Conservation (phyloP, 2,113 vertebrate genomes). For the Corythornis madagascariensis region DNA sequence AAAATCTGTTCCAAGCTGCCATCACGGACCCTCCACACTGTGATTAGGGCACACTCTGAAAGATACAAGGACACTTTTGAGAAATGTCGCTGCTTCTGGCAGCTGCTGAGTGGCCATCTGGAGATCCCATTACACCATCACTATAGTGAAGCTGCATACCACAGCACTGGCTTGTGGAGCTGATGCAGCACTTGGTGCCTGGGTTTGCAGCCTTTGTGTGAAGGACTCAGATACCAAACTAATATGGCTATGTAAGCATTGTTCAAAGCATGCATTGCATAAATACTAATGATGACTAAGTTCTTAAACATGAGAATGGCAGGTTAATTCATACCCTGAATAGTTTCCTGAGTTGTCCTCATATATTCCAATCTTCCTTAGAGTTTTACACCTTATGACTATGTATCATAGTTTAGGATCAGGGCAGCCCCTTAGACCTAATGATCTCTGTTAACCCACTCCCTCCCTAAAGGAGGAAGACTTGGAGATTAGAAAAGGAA, state of each 20-base stretch:
- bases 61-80: not conserved
- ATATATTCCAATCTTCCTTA: not conserved
- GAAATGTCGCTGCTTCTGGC: not conserved
- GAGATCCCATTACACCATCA: not conserved
- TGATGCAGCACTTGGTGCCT: not conserved
- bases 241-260: not conserved
- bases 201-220: not conserved
- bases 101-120: not conserved
- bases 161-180: rapidly evolving
- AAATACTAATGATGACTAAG: not conserved
- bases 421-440: too few relatives aligned
- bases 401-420: too few relatives aligned
- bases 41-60: rapidly evolving
- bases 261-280: not conserved
- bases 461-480: too few relatives aligned
- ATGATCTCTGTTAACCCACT: too few relatives aligned
- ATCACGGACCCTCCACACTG: rapidly evolving
- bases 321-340: not conserved
- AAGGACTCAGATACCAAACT: not conserved
- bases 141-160: rapidly evolving
- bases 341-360: not conserved
- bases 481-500: too few relatives aligned
- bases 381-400: not conserved
- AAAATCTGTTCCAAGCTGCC: not conserved
- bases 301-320: not conserved